Evolutionary conservation across 2,888 invertebrate genomes (phyloP), one percentile per base, ranked within the genome.

Genomic region (Chaitophorus viminalis): DNA sequence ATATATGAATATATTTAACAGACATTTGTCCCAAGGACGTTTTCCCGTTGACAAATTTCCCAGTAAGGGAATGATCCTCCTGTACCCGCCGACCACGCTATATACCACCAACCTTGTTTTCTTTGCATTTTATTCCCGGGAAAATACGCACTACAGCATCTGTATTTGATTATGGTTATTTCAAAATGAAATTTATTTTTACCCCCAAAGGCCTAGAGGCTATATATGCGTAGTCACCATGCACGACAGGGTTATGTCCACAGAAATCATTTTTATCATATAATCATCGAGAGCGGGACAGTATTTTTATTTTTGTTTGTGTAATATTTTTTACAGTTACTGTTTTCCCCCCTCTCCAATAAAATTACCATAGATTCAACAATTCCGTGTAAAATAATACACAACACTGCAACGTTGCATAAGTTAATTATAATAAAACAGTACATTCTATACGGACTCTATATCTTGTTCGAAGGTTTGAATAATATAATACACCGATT

Each of bases 1-100:
- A 87, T 87, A 87, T 54, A 87, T 87, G 86, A 87, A 87, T 87
- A 87, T 74, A 74, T 87, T 87, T 79, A 79, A 79, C 70, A 72
- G 86, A 74, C 79, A 60, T 79, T 87, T 87, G 86, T 87, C 86
- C 79, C 78, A 68, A 79, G 70, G 86, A 86, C 78, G 78, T 86
- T 86, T 79, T 79, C 39, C 70, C 85, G 78, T 29, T 72, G 85
- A 85, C 85, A 39, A 85, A 77, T 85, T 85, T 85, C 68, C 77
- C 77, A 25, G 68, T 21, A n/a, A 83, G 75, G 60, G 74, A 36
- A 82, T 31, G 74, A 72, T 74, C 54, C 29, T n/a, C 36, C 39
- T 21, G 11, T 11, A 33, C 36, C 33, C 82, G 29, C n/a, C 21
- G 14, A 11, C 52, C 0, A 8, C 25, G 52, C 36, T 65, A n/a